Evolutionary conservation across 1,140 invertebrate genomes (phyloP).

Genomic region (Bombus confusus): DNA sequence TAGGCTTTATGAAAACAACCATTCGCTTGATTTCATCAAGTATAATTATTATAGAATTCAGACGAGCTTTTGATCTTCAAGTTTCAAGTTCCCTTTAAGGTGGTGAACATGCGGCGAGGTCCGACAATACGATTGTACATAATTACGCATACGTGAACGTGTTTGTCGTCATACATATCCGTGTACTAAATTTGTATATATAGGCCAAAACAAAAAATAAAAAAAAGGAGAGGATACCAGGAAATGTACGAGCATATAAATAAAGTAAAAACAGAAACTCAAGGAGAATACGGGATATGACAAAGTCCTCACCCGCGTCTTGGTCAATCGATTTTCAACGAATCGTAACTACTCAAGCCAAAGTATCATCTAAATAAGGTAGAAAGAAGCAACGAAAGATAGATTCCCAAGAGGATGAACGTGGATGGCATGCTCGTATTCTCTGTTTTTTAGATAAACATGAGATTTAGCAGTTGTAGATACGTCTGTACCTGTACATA

Average conservation of each 20-base stretch:
- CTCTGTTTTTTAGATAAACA: constrained; percentile 29
- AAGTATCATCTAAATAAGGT: constrained; percentile 39
- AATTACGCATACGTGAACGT: constrained; percentile 38
- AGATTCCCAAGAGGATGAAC: not conserved
- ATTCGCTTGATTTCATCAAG: not conserved
- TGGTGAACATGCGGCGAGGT: constrained; percentile 49
- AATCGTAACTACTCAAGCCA: constrained; percentile 48
- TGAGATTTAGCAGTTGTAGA: constrained; percentile 53
- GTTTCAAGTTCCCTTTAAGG: not conserved
- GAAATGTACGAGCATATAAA: not conserved
- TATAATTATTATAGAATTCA: not conserved
- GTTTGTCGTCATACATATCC: constrained; percentile 75
- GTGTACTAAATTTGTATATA: constrained; percentile 72
- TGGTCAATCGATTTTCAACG: not conserved
- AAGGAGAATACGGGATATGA: constrained; percentile 58
- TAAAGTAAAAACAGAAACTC: not conserved
- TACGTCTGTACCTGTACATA: constrained; percentile 61
- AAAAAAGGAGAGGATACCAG: not conserved
- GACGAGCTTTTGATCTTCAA: constrained; percentile 20
- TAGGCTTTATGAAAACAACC: not conserved
- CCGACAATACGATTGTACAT: constrained; percentile 67
- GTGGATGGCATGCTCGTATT: constrained; percentile 25
- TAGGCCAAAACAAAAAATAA: not conserved
- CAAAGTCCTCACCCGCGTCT: not conserved
- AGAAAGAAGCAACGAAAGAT: not conserved